Evolutionary conservation across 2,113 vertebrate species (phyloP).

Genomic region (Hirundichthys speculiger): DNA sequence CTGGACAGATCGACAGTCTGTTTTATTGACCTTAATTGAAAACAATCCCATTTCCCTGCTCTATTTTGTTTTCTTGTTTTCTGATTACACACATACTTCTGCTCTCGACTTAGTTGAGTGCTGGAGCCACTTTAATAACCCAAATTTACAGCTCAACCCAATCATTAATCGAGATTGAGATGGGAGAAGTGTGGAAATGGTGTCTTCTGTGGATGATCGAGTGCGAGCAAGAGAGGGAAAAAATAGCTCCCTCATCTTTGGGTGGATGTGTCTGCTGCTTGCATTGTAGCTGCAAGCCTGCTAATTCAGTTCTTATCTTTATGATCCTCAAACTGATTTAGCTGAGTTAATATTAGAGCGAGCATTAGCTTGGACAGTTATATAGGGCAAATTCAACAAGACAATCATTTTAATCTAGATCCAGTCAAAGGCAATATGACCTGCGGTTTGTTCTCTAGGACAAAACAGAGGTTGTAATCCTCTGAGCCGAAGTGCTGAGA

Average conservation of each 20-base stretch:
- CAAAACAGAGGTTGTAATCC: too few species aligned
- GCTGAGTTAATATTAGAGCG: conserved; percentile 18
- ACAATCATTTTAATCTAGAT: too few species aligned
- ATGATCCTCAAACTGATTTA: conserved; percentile 13
- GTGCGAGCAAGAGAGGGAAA: conserved; percentile 1
- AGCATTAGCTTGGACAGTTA: conserved; percentile 3
- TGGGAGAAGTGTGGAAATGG: conserved; percentile 31
- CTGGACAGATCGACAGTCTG: too few species aligned
- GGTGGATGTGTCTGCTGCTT: not conserved
- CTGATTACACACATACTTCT: conserved; percentile 54
- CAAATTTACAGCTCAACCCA: conserved; percentile 38
- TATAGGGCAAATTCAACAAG: too few species aligned
- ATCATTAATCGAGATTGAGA: conserved; percentile 51
- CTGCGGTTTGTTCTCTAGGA: too few species aligned
- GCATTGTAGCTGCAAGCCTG: not conserved
- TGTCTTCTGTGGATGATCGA: conserved; percentile 25
- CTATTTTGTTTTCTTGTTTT: conserved; percentile 35
- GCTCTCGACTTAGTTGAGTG: conserved; percentile 28
- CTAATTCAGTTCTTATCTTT: conserved; percentile 22
- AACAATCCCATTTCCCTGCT: conserved; percentile 52
- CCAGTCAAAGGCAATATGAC: too few species aligned
- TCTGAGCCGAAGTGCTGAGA: too few species aligned
- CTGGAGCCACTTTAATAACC: conserved; percentile 59
- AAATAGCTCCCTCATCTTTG: conserved; percentile 15
- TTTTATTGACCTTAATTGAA: conserved; percentile 60